Evolutionary conservation across 64 coral and sea anemone species (phyloP), one percentile per base, ranked within the genome.

Genomic region (Acropora yongei): DNA sequence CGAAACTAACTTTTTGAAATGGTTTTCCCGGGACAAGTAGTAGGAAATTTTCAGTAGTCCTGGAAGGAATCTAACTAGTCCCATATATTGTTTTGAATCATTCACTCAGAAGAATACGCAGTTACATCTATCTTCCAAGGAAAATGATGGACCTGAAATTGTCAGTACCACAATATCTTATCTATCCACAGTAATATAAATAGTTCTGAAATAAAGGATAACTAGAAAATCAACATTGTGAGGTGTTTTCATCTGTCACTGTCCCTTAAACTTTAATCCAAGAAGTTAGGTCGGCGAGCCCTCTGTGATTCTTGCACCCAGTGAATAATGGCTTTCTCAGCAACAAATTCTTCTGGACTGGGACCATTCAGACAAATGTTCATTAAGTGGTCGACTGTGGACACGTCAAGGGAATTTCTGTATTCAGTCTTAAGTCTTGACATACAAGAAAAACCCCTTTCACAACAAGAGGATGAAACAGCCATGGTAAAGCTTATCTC

Each of bases 401-500:
- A 58, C 49, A 92, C 90, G 77, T 92, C 76, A 49, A 92, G 90
- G 48, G 90, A 92, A 77, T 92, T 92, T 19, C 82, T 78, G 75
- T 78, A 78, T 78, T 78, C 75, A 78, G 75, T 78, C 75, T 78
- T 46, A 78, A 78, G 75, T 78, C 75, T 78, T 78, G 75, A 78
- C 75, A 78, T 78, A 78, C 75, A 78, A 78, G 75, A 78, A 78
- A 78, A 47, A 78, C 75, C 75, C 75, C 75, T 78, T 47, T 78
- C 75, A 78, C 75, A 78, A 78, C 42, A 78, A 78, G 75, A 78
- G 44, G 75, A 47, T 48, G 75, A 78, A 78, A 78, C 75, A 78
- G 75, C 75, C 75, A 78, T 78, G 75, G 75, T 78, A 47, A 17
- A 78, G 75, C 75, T 78, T 78, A 78, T 78, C 75, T 78, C 75